These are phyloP conservation scores for Leucoraja ocellata DNA, from an alignment of 2,797 vertebrate species.

Conservation along the genomic window DNA sequence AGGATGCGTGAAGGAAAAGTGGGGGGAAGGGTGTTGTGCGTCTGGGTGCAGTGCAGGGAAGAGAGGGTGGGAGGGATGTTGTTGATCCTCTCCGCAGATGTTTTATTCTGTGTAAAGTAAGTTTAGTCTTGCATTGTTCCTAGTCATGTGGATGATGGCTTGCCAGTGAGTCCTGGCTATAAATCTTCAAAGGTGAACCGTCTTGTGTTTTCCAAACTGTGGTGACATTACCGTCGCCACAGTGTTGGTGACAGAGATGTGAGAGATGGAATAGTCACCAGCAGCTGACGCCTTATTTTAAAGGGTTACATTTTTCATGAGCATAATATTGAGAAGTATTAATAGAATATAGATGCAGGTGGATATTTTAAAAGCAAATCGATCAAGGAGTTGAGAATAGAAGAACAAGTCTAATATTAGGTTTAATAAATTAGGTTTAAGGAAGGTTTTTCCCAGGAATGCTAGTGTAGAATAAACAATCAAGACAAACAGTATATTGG, in stretches of 20 bases:
- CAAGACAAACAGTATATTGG: not conserved
- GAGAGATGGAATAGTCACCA: not conserved
- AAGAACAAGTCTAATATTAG: not conserved
- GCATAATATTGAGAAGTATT: not conserved
- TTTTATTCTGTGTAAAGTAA: not conserved
- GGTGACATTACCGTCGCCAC: not conserved
- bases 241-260: too few relatives aligned
- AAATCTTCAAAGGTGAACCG: not conserved
- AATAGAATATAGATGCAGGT: not conserved
- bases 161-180: not conserved
- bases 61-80: too few relatives aligned
- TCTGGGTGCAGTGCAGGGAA: too few relatives aligned
- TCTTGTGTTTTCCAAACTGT: not conserved
- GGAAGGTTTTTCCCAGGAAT: not conserved
- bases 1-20: too few relatives aligned
- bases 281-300: not conserved
- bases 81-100: not conserved
- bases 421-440: not conserved
- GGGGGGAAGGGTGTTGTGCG: too few relatives aligned
- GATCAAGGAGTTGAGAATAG: not conserved
- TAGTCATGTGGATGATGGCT: not conserved
- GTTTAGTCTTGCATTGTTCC: not conserved
- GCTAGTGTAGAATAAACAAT: not conserved
- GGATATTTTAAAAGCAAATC: too few relatives aligned
- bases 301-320: not conserved